Base-by-base conservation (phyloP, 2,113 vertebrate genomes). In the Willisornis vidua region DNA sequence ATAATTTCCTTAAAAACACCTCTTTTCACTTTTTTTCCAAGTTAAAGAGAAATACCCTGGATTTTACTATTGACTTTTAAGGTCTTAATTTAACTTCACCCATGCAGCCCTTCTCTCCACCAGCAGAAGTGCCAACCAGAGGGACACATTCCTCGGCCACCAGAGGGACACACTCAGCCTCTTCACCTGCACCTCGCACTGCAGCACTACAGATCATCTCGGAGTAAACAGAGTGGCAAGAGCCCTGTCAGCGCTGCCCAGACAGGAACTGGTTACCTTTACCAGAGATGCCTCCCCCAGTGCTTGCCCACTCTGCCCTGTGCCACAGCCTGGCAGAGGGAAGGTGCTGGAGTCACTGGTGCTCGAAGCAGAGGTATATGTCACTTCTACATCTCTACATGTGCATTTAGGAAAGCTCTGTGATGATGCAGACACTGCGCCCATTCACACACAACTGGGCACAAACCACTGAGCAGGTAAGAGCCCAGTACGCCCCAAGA, bases 341-440 rank as follows among this genome's bases (percentile, higher is more conserved):
- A 74, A 73, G 57, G 4, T 2, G 4, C 19, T 80, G 59, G 31
- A 70, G 37, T 29, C 31, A 33, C 17, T 24, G 55, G n/a, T n/a
- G 54, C 5, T 73, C 29, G 62, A 74, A 74, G n/a, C 0, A 0
- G 68, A 77, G 39, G 67, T 59, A 54, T 63, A 0, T 66, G 73
- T 46, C 23, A 4, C 19, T 23, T 79, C 48, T 71, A 25, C 48
- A 52, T 59, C 61, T 2, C 54, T 49, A 29, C 22, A 68, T 54
- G 41, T 49, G 22, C 2, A 0, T 45, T 91, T 31, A 54, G 78
- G 31, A 85, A 76, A 80, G 31, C 18, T 76, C 37, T 74, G 51
- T 22, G 46, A 71, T 0, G 12, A 85, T 61, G 43, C 63, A 88
- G 46, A 77, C 78, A 62, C n/a, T 85, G 25, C 1, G 2, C 3